Base-by-base conservation (phyloP, 2,113 vertebrate genomes). In the Tympanuchus pallidicinctus region DNA sequence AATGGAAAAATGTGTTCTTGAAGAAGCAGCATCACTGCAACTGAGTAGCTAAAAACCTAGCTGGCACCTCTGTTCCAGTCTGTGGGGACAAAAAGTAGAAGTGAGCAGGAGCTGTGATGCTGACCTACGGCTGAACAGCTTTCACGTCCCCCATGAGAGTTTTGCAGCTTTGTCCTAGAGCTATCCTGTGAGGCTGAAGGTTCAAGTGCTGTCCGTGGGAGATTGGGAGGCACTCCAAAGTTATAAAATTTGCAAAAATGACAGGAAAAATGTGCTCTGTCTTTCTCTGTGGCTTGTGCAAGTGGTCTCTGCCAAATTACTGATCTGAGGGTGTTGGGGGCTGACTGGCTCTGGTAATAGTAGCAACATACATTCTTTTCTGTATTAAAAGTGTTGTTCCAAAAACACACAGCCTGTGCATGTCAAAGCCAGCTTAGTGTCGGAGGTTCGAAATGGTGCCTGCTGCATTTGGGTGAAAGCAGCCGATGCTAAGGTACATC, bases 81-180 rank as follows among this genome's bases (percentile, higher is more conserved):
- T 59, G 60, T 63, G 61, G 61, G 24, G 24, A 6, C n/a, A 40
- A 18, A 40, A 18, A 36, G 36, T 17, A 63, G 36, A 63, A 54
- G 36, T 24, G 16, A 40, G 61, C 16, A 52, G 56, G 70, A 84
- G 28, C 47, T 79, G 38, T 21, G 18, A 50, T 88, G 32, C 27
- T 76, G 59, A 78, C 17, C 32, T 59, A 30, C 18, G 34, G 28
- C 18, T 76, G 32, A 47, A 52, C 10, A 65, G 27, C 10, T 74
- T 86, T 89, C 22, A 22, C 2, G 0, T 42, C 6, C 19, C 4
- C 17, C 0, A 0, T 70, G 45, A 66, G 42, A 76, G 32, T 43
- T 92, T 43, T 66, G 65, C 17, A 78, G 38, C 12, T 60, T 82
- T 72, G 10, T 75, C 11, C 42, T 45, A 75, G 16, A 76, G 13